phyloP scores from a whole-genome alignment of 2,797 vertebrate genomes.

The Triplophysa bombifrons region DNA sequence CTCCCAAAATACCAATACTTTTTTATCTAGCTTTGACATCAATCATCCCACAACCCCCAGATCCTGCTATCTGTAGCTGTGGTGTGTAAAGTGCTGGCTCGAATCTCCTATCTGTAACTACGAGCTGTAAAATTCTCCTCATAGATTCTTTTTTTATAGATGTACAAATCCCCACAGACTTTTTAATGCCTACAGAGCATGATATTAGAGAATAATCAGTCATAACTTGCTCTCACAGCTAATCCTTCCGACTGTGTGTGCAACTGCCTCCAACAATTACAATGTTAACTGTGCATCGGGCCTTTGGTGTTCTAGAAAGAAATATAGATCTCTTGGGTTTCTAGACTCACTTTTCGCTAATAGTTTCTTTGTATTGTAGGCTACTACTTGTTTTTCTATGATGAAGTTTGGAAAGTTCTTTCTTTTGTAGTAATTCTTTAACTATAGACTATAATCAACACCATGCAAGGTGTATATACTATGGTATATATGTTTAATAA shows the following conservation, averaged over 20 bases:
- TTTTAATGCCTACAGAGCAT: conserved; percentile 25
- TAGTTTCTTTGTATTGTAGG: neutral
- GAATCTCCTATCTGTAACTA: neutral
- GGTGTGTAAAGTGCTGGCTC: neutral
- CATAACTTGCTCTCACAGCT: conserved; percentile 32
- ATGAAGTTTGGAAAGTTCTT: neutral
- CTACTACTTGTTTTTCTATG: neutral
- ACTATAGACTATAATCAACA: neutral
- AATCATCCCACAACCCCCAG: neutral
- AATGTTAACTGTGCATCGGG: neutral
- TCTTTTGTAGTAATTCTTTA: neutral
- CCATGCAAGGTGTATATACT: no score
- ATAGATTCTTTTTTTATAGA: neutral
- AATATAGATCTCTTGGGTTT: neutral
- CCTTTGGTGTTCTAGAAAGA: neutral
- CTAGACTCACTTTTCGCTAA: neutral
- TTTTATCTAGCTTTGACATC: neutral
- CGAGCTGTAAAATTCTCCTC: conserved; percentile 4
- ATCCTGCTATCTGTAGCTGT: neutral
- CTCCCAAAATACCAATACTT: neutral
- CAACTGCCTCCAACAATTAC: conserved; percentile 28
- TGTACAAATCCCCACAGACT: neutral
- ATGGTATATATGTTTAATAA: no score
- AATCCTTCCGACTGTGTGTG: conserved; percentile 15
- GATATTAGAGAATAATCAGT: conserved; percentile 35